A percentile compares a stretch with the other conserved stretches of the same genome.
phyloP scores from a whole-genome alignment of 1,140 invertebrate species.

The Tribolium madens region DNA sequence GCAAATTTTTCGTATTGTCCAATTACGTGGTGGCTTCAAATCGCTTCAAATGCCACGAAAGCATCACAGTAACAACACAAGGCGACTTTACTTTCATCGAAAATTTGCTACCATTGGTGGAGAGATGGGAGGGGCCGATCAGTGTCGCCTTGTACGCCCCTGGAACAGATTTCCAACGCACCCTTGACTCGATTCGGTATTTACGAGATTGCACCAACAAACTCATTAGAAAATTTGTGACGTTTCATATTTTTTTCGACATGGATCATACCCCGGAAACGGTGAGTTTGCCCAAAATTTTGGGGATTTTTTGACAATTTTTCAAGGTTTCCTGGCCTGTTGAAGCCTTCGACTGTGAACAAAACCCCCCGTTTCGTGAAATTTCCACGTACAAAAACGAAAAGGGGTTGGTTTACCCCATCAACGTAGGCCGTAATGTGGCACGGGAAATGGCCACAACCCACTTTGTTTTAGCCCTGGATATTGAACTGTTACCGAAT shows the following conservation, averaged over 20 bases:
- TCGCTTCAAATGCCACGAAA: constrained; percentile 70
- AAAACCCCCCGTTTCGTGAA: neutral
- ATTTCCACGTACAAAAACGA: constrained; percentile 33
- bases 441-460: constrained; percentile 61
- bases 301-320: neutral
- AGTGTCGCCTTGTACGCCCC: constrained; percentile 78
- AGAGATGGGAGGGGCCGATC: constrained; percentile 70
- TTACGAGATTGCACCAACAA: constrained; percentile 66
- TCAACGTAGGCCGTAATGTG: constrained; percentile 67
- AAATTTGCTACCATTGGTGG: constrained; percentile 50
- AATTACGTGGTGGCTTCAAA: constrained; percentile 78
- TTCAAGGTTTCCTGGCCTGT: neutral
- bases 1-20: constrained; percentile 87
- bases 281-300: constrained; percentile 55
- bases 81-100: constrained; percentile 53
- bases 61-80: constrained; percentile 79
- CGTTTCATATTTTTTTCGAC: constrained; percentile 76
- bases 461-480: constrained; percentile 68
- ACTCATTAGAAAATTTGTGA: constrained; percentile 70
- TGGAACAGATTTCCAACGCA: constrained; percentile 72
- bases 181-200: constrained; percentile 71
- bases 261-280: constrained; percentile 68
- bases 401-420: constrained; percentile 63
- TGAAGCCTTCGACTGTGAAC: neutral
- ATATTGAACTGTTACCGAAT: constrained; percentile 67